Conservation (phyloP, 2,113 vertebrate genomes). For the Hemicordylus capensis region DNA sequence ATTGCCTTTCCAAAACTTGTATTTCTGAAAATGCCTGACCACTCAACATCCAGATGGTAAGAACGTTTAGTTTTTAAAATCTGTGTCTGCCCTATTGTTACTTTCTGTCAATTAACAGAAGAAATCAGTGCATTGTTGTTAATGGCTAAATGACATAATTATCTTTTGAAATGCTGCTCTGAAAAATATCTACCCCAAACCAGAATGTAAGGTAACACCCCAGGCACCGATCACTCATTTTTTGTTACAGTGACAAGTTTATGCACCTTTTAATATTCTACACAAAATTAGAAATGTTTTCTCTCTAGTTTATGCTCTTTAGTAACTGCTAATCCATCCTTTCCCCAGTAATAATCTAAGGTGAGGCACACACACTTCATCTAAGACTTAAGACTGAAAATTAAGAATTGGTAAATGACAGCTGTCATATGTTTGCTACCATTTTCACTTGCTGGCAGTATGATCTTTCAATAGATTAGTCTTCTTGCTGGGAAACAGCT, state of each 20-base stretch:
- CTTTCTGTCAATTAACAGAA: not conserved
- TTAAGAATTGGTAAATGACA: not conserved
- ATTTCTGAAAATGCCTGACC: not conserved
- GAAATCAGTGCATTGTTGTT: not conserved
- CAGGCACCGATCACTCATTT: not conserved
- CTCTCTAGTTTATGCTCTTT: too few species aligned
- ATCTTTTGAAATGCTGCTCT: not conserved
- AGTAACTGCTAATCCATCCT: too few species aligned
- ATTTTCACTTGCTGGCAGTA: not conserved
- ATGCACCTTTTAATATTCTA: not conserved
- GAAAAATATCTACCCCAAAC: not conserved
- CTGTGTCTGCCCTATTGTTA: not conserved
- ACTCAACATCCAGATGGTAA: not conserved
- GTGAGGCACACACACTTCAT: not conserved
- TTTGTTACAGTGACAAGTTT: not conserved
- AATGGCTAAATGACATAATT: not conserved
- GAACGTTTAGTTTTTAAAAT: not conserved
- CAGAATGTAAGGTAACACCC: not conserved
- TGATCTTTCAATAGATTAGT: not conserved
- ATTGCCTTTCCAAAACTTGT: not conserved
- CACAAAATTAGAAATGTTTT: not conserved
- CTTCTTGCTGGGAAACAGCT: not conserved
- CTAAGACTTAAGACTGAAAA: slow-evolving; percentile 1
- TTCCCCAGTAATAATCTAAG: not conserved
- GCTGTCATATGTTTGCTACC: not conserved